A percentile compares a stretch with the other conserved stretches of the same genome.
Evolutionary conservation across 1,140 invertebrate species (phyloP).

Genomic region (Listronotus bonariensis): DNA sequence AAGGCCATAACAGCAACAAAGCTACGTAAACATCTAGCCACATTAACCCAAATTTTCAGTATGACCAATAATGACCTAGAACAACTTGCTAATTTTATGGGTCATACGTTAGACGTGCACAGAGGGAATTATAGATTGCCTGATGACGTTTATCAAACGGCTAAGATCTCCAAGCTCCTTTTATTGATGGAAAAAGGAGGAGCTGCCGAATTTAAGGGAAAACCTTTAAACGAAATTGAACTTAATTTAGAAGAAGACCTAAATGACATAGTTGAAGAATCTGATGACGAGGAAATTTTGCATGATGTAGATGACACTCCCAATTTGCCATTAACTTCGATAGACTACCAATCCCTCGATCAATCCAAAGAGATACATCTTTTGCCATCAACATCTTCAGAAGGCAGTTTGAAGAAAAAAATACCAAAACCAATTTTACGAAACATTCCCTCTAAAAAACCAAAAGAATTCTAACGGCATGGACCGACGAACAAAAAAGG

Average conservation of each 20-base stretch:
- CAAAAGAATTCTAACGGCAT: too few species aligned
- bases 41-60: constrained; percentile 49
- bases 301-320: too few species aligned
- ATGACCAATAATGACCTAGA: constrained; percentile 48
- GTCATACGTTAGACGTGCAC: constrained; percentile 36
- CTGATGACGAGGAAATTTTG: too few species aligned
- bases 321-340: too few species aligned
- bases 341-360: too few species aligned
- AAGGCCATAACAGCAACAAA: constrained; percentile 44
- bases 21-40: constrained; percentile 51
- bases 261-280: too few species aligned
- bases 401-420: too few species aligned
- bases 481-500: too few species aligned
- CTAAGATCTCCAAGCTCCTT: constrained; percentile 49
- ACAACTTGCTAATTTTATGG: constrained; percentile 50
- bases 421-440: too few species aligned
- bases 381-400: too few species aligned
- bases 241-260: not conserved
- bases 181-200: constrained; percentile 50
- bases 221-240: constrained; percentile 48
- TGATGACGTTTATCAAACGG: constrained; percentile 44
- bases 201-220: constrained; percentile 46
- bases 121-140: constrained; percentile 39
- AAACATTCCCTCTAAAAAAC: too few species aligned
- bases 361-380: too few species aligned